Evolutionary conservation across 2,888 invertebrate species (phyloP), one percentile per base, ranked within the genome.

Genomic region (Aphodius granarius): DNA sequence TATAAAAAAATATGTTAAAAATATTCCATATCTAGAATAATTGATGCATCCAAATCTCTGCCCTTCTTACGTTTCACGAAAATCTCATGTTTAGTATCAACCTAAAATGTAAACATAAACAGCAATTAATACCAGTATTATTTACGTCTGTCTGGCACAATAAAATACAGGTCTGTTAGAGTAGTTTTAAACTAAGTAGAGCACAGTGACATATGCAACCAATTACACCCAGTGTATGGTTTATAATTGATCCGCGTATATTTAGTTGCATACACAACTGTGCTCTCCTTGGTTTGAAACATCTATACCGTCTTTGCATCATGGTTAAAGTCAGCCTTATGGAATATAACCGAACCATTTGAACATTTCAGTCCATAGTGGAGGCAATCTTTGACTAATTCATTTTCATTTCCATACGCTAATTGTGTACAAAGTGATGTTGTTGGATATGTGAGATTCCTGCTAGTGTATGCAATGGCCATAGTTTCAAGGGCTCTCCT

Each of bases 391-490:
- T 83, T 81, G 0, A 82, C 79, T 0, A 89, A 82, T 64, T 89
- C 88, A 1, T 82, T 82, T 17, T 83, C 83, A 72, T 85, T 86
- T 73, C 86, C 83, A 80, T 90, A 91, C 0, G 88, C 81, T 22
- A 93, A 83, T 84, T 90, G 86, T 4, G 86, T 81, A 77, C 87
- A 84, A 16, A 93, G 80, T 74, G 86, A 85, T 0, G 80, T 75
- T 21, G 86, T 80, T 0, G 92, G 91, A 80, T 90, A 90, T 0
- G 85, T 84, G 15, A 90, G 85, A 63, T 86, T 88, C 83, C 89
- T 89, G 81, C 89, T 91, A 83, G 88, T 90, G 84, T 91, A 93
- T 1, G 90, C 92, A 15, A 84, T 81, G 77, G 89, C 89, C 89
- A 93, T 88, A 0, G 89, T 88, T 82, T 85, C 82, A 3, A 92